These are phyloP conservation scores for Typhlichthys eigenmanni DNA, from an alignment of 2,797 vertebrate species.

Conservation along the genomic window DNA sequence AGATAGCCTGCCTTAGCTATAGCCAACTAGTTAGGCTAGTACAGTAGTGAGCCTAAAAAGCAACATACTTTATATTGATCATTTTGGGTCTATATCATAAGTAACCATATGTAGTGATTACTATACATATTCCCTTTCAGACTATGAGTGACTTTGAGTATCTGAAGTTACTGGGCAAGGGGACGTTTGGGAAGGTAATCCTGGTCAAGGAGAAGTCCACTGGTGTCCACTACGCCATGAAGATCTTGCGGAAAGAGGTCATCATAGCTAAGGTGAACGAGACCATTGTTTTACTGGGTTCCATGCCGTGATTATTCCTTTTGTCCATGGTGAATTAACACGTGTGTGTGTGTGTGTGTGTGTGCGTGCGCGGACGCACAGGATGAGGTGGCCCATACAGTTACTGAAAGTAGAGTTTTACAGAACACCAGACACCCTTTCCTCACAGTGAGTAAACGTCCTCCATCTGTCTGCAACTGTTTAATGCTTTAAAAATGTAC, in stretches of 20 bases:
- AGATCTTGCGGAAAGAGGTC: constrained; percentile 89
- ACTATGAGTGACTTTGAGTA: constrained; percentile 92
- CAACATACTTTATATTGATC: too few relatives aligned
- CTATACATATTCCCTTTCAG: constrained; percentile 55
- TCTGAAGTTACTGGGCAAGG: constrained; percentile 89
- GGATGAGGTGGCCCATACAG: constrained; percentile 91
- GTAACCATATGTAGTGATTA: too few relatives aligned
- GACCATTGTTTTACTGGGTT: neutral
- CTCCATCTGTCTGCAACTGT: too few relatives aligned
- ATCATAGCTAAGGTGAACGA: constrained; percentile 86
- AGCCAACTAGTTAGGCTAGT: too few relatives aligned
- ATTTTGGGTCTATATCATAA: too few relatives aligned
- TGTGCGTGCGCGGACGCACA: constrained; percentile 49
- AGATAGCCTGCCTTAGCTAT: too few relatives aligned
- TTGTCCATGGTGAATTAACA: neutral
- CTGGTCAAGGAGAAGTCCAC: constrained; percentile 86
- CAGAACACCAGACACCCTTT: constrained; percentile 90
- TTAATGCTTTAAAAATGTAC: too few relatives aligned
- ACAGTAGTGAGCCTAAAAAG: too few relatives aligned
- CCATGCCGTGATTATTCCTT: neutral
- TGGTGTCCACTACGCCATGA: constrained; percentile 90
- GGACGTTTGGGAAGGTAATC: constrained; percentile 91
- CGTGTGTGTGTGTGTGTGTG: constrained; percentile 8
- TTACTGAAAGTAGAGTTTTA: constrained; percentile 89
- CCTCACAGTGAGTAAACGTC: constrained; percentile 79